A percentile compares a stretch with the other conserved stretches of the same genome.
Evolutionary conservation across 2,888 invertebrate species (phyloP).

Genomic region (Volucella inanis): DNA sequence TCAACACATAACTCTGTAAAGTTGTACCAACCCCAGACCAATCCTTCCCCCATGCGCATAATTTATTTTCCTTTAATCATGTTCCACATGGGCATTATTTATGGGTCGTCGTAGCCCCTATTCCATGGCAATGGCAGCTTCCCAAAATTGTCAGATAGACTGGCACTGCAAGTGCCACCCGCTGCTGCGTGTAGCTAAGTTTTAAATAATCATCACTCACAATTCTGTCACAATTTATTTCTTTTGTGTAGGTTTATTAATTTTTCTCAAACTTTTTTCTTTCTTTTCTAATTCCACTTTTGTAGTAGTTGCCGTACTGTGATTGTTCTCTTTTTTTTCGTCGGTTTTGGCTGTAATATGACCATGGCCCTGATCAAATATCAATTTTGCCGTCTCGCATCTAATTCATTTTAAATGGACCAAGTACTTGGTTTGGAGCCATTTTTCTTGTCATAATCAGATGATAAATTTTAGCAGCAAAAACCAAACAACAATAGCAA

Average conservation of each 20-base stretch:
- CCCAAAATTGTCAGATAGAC: too few relatives aligned
- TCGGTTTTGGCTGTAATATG: neutral
- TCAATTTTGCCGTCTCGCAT: conserved; percentile 37
- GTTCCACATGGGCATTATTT: too few relatives aligned
- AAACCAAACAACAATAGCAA: conserved; percentile 36
- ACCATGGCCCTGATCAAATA: conserved; percentile 30
- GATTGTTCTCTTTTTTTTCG: neutral
- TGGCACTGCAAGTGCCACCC: too few relatives aligned
- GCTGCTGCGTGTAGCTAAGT: neutral
- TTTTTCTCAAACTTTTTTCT: neutral
- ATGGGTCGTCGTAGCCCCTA: too few relatives aligned
- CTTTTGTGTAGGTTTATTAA: conserved; percentile 9
- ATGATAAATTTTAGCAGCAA: conserved; percentile 57
- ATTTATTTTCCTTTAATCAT: too few relatives aligned
- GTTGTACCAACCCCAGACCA: too few relatives aligned
- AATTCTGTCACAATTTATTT: conserved; percentile 1
- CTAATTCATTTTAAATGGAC: conserved; percentile 68
- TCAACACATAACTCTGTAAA: too few relatives aligned
- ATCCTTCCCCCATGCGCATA: too few relatives aligned
- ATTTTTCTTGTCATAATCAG: conserved; percentile 74
- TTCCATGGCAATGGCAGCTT: too few relatives aligned
- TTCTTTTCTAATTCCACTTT: neutral
- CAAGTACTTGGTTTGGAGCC: conserved; percentile 46
- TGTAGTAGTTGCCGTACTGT: neutral
- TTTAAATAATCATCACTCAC: conserved; percentile 44